Evolutionary conservation across 2,888 invertebrate genomes (phyloP), one percentile per base, ranked within the genome.

Genomic region (Apamea epomidion): DNA sequence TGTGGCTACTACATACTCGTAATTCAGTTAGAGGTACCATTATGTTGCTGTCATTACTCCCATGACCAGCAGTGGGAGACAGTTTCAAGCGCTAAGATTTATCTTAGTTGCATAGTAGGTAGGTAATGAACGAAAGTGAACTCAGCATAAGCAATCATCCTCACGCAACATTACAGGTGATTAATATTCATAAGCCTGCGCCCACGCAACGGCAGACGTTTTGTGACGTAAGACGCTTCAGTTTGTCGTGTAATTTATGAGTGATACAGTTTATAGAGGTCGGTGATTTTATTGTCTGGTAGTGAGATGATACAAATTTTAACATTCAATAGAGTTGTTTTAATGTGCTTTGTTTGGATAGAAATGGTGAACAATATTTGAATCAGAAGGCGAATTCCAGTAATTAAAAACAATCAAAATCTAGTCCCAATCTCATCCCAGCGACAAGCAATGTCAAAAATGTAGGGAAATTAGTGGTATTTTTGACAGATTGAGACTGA

Each of bases 121-220:
- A 45, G 12, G 10, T 48, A 42, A 64, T 48, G 8, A 73, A 14
- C 58, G 77, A 82, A 74, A 82, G 64, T 70, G 64, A 77, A 82
- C 48, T 82, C 62, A 25, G 7, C 21, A 69, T 62, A 45, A 62
- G 68, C n/a, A 70, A 67, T 80, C 21, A 48, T 72, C 48, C 54
- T 58, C 69, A 51, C 76, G 54, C 51, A 78, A 71, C 60, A 62
- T 65, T 29, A 29, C 21, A 60, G 0, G 48, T 29, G 14, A 81
- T 69, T 64, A 69, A 83, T 74, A 82, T 76, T 82, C 76, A 82
- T 69, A 32, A 69, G 29, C n/a, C 16, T 82, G 82, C 82, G 82
- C 82, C 76, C 62, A 64, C 82, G 68, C 82, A 73, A n/a, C 62
- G 76, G 18, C 72, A 73, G 72, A 58, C 76, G 48, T 37, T 60